Evolutionary conservation across 2,888 invertebrate species (phyloP).

Genomic region (Hemaris fuciformis): DNA sequence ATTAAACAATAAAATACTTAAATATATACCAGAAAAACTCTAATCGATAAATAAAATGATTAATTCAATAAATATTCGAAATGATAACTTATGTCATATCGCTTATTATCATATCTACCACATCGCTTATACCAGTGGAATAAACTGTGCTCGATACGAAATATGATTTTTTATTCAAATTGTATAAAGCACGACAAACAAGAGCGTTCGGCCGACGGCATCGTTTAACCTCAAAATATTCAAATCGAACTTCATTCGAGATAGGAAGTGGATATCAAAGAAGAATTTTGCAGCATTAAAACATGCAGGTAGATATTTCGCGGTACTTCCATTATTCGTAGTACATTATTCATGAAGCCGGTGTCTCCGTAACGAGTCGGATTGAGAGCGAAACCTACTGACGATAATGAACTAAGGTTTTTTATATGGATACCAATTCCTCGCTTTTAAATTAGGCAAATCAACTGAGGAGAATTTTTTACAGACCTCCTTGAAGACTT

Average conservation of each 20-base stretch:
- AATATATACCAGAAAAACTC: too few species aligned
- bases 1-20: too few species aligned
- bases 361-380: constrained; percentile 72
- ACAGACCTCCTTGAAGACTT: not conserved
- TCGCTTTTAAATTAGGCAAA: constrained; percentile 45
- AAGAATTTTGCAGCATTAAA: constrained; percentile 66
- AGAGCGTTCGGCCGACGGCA: not conserved
- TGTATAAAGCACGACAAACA: not conserved
- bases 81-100: too few species aligned
- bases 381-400: constrained; percentile 62
- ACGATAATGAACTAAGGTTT: constrained; percentile 73
- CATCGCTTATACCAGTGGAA: not conserved
- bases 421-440: constrained; percentile 56
- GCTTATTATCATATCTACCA: too few species aligned
- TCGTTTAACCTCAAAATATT: constrained; percentile 17
- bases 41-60: too few species aligned
- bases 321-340: constrained; percentile 64
- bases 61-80: too few species aligned
- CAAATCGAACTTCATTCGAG: constrained; percentile 51
- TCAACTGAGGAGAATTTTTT: constrained; percentile 19
- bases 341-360: constrained; percentile 75
- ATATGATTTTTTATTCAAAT: not conserved
- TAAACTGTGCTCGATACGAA: not conserved
- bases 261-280: constrained; percentile 22
- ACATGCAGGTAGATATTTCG: constrained; percentile 71